Base-by-base conservation (phyloP, 2,797 vertebrate genomes). In the Takifugu rubripes region DNA sequence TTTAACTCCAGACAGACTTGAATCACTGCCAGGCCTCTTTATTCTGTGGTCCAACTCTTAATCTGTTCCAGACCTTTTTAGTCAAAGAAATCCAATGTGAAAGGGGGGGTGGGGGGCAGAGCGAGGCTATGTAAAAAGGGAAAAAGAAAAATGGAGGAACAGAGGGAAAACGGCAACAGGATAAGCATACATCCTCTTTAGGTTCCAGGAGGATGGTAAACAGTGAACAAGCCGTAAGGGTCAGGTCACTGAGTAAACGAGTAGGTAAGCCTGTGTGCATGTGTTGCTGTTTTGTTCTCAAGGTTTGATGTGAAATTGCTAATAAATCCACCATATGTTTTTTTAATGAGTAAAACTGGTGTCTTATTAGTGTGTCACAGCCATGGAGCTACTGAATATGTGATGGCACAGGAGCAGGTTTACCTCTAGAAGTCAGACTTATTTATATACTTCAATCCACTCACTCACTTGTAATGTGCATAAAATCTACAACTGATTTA, bases 21-120 rank as follows among this genome's bases (percentile, higher is more conserved):
- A 94, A 89, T 90, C 76, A 78, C 70, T 89, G 95, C 94, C 95
- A 97, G 88, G 84, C 82, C 91, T 92, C 92, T 95, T 93, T 92
- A 93, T 94, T 93, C 90, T 93, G 93, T 86, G 91, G 92, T 92
- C 68, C 81, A 88, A 91, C 90, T 93, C 92, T 92, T 97, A 97
- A 97, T 97, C 93, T 95, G 90, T 95, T 96, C 94, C 95, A 97
- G 96, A 94, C 94, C 90, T 94, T 95, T 94, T 93, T 92, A 93
- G 92, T 94, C 91, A 92, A 93, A 93, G 92, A 93, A 84, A 91
- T 91, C 86, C 87, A 92, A 82, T 87, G 85, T 83, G 72, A 76
- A 79, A 63, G 74, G 65, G 70, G 61, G 50, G 65, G 61, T 64
- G 71, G 79, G 64, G 71, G 74, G 67, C 47, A 74, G 79, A 74